Percentiles rank a stretch among this genome's conserved stretches.
Evolutionary conservation across 2,113 vertebrate genomes (phyloP).

Genomic region (rat (Rattus norvegicus)): GRCr8 NC_086027.1:94476001-94476500

Average conservation of each 20-base stretch:
- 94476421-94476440: background rate
- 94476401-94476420: background rate
- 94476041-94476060: background rate
- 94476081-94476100: rapidly evolving
- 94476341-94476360: background rate
- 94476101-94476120: background rate
- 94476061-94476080: background rate
- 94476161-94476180: background rate
- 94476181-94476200: background rate
- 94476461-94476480: background rate
- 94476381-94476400: background rate
- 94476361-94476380: no score
- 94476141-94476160: background rate
- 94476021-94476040: background rate
- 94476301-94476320: background rate
- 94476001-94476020: background rate
- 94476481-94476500: background rate
- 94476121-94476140: background rate
- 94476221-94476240: background rate
- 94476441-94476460: background rate
- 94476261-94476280: background rate
- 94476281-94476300: background rate
- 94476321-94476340: background rate
- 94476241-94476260: background rate
- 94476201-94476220: background rate